Conservation (phyloP, 2,797 vertebrate species). For the Notamacropus eugenii region DNA sequence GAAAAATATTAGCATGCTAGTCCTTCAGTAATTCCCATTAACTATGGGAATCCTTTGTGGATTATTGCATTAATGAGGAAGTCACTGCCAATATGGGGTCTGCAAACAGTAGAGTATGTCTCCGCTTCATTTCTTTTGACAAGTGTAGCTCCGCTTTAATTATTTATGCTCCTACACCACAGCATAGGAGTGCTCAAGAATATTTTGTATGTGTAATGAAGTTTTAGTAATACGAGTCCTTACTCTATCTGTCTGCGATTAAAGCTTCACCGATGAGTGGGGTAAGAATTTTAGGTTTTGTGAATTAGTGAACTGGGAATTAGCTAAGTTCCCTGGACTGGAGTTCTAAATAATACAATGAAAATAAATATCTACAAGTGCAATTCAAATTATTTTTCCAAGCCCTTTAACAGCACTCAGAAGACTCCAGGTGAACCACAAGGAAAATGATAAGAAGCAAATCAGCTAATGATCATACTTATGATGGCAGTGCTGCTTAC, state of each 20-base stretch:
- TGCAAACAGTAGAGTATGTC: slow-evolving; percentile 53
- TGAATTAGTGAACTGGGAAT: slow-evolving; percentile 76
- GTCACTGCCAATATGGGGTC: slow-evolving; percentile 35
- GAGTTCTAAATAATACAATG: slow-evolving; percentile 77
- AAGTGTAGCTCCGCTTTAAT: slow-evolving; percentile 69
- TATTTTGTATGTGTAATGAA: slow-evolving; percentile 80
- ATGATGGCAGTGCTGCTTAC: slow-evolving; percentile 65
- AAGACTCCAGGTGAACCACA: slow-evolving; percentile 71
- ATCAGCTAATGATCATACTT: slow-evolving; percentile 76
- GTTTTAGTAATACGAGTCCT: slow-evolving; percentile 76
- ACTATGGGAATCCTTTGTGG: slow-evolving; percentile 46
- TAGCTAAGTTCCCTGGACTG: slow-evolving; percentile 63
- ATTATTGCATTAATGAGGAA: slow-evolving; percentile 72
- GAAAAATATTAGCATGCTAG: slow-evolving; percentile 39
- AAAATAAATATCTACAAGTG: slow-evolving; percentile 76
- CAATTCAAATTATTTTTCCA: slow-evolving; percentile 63
- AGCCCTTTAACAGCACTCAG: slow-evolving; percentile 72
- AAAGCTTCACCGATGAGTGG: slow-evolving; percentile 76
- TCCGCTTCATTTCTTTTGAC: slow-evolving; percentile 68
- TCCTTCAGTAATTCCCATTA: slow-evolving; percentile 75
- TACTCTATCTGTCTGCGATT: slow-evolving; percentile 75
- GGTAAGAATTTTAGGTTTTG: slow-evolving; percentile 73
- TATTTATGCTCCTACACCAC: slow-evolving; percentile 75
- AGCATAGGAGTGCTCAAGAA: slow-evolving; percentile 50
- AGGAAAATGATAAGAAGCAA: slow-evolving; percentile 76